Evolutionary conservation across 2,797 vertebrate genomes (phyloP).

Genomic region (Muscicapa striata): DNA sequence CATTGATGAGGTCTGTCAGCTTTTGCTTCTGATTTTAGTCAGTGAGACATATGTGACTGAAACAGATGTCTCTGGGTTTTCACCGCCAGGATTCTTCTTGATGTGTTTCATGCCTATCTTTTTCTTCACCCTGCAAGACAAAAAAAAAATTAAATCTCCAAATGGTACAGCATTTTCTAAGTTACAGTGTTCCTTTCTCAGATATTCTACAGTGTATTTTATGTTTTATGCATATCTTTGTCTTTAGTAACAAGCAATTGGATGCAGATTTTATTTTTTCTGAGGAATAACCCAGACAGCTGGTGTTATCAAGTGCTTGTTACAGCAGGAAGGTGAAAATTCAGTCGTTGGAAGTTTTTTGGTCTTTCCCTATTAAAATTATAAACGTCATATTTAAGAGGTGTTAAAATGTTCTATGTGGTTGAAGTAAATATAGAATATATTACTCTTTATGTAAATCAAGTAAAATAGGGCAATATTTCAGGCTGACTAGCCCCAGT

Average conservation of each 20-base stretch:
- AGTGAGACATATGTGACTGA: neutral
- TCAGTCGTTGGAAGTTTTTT: neutral
- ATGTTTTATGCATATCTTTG: neutral
- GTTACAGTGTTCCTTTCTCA: neutral
- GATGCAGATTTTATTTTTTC: neutral
- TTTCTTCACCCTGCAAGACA: neutral
- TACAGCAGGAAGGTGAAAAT: neutral
- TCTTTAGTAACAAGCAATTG: neutral
- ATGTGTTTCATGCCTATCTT: slow-evolving; percentile 10
- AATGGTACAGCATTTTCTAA: neutral
- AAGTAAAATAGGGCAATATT: neutral
- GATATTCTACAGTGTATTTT: neutral
- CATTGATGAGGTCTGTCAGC: neutral
- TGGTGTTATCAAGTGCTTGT: neutral
- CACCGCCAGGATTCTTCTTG: neutral
- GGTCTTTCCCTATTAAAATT: neutral
- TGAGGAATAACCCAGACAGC: neutral
- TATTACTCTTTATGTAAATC: neutral
- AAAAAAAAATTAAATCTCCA: neutral
- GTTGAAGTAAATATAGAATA: neutral
- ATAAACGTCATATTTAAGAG: neutral
- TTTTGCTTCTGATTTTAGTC: slow-evolving; percentile 41
- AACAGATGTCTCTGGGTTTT: slow-evolving; percentile 41
- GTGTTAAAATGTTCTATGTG: neutral
- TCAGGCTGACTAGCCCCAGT: neutral